phyloP scores from a whole-genome alignment of 92 coral and sea anemone genomes.

The Siderastrea radians region DNA sequence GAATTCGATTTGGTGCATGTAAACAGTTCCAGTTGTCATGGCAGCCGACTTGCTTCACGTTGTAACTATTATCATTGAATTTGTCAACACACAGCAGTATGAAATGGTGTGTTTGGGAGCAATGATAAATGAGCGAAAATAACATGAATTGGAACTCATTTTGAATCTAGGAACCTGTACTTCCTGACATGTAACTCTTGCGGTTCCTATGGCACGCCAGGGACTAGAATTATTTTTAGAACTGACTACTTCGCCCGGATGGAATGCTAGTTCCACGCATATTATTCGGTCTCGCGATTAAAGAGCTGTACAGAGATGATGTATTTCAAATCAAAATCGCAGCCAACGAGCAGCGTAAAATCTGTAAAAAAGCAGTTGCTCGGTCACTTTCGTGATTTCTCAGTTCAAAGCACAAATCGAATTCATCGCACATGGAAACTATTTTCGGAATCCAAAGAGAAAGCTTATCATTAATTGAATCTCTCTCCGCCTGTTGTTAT shows the following conservation, averaged over 20 bases:
- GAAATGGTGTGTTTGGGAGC: neutral
- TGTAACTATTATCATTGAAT: too few species aligned
- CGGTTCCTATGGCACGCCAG: too few species aligned
- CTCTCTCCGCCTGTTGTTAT: neutral
- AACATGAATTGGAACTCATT: neutral
- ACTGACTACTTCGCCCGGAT: too few species aligned
- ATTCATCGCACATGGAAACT: neutral
- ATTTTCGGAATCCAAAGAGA: neutral
- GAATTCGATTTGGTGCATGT: neutral
- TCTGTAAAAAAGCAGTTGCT: too few species aligned
- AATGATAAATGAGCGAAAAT: neutral
- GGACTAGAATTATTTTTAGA: too few species aligned
- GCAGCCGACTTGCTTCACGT: neutral
- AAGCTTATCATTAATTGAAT: neutral
- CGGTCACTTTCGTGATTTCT: neutral
- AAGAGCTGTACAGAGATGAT: neutral
- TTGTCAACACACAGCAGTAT: neutral
- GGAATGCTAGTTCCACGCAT: too few species aligned
- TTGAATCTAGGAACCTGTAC: too few species aligned
- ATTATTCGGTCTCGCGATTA: neutral
- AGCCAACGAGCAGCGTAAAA: neutral
- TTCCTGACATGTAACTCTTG: too few species aligned
- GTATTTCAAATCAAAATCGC: neutral
- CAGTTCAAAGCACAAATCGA: neutral
- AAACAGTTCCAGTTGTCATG: constrained; percentile 13